Conservation (phyloP, 1,140 invertebrate genomes). For the Elymnias hypermnestra region DNA sequence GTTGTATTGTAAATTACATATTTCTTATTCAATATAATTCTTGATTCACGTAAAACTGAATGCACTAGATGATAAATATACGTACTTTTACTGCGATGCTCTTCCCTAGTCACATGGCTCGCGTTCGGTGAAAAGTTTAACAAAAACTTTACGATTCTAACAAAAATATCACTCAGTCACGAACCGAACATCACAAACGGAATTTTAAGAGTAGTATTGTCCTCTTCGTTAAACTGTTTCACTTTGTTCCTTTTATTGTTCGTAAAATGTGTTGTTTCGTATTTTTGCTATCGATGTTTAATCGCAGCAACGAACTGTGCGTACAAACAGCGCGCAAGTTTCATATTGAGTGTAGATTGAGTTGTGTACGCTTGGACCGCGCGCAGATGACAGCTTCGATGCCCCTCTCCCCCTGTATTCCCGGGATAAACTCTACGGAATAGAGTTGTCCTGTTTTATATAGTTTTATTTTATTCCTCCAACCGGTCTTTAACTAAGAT, state of each 20-base stretch:
- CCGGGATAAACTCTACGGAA: slow-evolving; percentile 47
- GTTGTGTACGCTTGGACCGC: slow-evolving; percentile 37
- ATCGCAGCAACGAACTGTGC: slow-evolving; percentile 2
- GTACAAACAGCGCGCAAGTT: slow-evolving; percentile 46
- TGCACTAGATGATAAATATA: slow-evolving; percentile 50
- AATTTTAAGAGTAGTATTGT: slow-evolving; percentile 4
- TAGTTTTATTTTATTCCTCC: slow-evolving; percentile 47
- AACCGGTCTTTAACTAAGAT: slow-evolving; percentile 35
- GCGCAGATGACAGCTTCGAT: slow-evolving; percentile 63
- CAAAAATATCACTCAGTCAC: slow-evolving; percentile 55
- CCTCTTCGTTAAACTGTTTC: slow-evolving; percentile 1
- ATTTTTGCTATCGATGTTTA: slow-evolving; percentile 22
- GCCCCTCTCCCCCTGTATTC: slow-evolving; percentile 32
- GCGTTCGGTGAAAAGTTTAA: slow-evolving; percentile 55
- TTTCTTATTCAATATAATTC: slow-evolving; percentile 4
- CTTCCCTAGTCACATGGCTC: slow-evolving; percentile 63
- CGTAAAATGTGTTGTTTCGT: slow-evolving; percentile 8
- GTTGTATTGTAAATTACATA: no score
- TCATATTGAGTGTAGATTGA: slow-evolving; percentile 61
- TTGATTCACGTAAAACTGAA: slow-evolving; percentile 32
- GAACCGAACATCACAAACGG: slow-evolving; percentile 39
- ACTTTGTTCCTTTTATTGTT: slow-evolving; percentile 15
- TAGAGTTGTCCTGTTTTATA: slow-evolving; percentile 70
- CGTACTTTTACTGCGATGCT: slow-evolving; percentile 61
- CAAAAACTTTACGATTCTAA: slow-evolving; percentile 47